phyloP scores from a whole-genome alignment of 2,113 vertebrate genomes.

The Montifringilla adamsi region DNA sequence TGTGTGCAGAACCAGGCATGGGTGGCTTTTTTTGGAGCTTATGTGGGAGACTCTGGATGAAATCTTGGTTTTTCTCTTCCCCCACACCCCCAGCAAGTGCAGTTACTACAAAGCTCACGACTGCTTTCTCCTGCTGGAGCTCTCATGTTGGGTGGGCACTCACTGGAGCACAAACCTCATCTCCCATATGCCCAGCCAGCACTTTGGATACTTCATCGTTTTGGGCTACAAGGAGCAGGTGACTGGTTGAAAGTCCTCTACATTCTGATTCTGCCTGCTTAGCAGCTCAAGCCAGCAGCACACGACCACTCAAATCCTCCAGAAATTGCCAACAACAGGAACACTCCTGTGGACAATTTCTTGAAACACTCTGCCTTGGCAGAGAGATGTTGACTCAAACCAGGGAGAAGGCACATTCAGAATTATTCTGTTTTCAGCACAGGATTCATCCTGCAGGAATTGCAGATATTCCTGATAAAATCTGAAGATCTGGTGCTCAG shows the following conservation, averaged over 20 bases:
- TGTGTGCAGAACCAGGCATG: neutral
- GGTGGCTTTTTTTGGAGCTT: neutral
- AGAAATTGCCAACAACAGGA: neutral
- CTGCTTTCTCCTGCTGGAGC: neutral
- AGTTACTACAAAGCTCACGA: neutral
- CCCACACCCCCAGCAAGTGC: neutral
- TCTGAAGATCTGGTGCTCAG: neutral
- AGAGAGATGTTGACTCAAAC: neutral
- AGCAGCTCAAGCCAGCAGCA: neutral
- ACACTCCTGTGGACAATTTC: fast-evolving
- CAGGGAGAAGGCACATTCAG: neutral
- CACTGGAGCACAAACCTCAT: neutral
- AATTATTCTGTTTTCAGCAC: neutral
- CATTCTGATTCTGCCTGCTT: too few species aligned
- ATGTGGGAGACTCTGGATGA: neutral
- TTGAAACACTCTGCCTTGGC: neutral
- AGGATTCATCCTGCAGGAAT: neutral
- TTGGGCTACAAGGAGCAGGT: neutral
- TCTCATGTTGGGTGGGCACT: fast-evolving
- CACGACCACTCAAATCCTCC: neutral
- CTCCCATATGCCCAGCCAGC: fast-evolving
- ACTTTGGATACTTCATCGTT: neutral
- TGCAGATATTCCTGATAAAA: neutral
- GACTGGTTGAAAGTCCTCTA: neutral
- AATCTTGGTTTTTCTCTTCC: neutral